Percentiles rank a stretch among this genome's conserved stretches.
Evolutionary conservation across 2,797 vertebrate species (phyloP).

Genomic region (Chaunax sp.): DNA sequence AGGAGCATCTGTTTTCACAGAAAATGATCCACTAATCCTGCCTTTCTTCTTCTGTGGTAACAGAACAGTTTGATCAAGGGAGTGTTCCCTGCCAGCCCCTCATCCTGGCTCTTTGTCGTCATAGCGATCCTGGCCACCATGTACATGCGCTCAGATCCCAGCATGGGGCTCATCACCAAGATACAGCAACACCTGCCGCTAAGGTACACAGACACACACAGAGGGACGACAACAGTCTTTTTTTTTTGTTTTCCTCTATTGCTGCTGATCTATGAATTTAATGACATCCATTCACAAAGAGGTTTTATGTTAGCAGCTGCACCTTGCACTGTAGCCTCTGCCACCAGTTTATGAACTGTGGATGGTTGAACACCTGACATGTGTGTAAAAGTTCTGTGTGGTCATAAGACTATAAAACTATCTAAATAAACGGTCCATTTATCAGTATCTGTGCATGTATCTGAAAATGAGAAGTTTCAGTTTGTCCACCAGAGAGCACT

Average conservation of each 20-base stretch:
- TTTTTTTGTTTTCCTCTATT: not conserved
- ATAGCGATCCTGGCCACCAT: slow-evolving; percentile 87
- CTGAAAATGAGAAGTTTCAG: no score
- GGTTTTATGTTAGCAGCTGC: not conserved
- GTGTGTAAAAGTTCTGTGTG: no score
- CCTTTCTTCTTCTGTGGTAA: slow-evolving; percentile 40
- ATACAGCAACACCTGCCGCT: slow-evolving; percentile 88
- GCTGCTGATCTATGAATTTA: not conserved
- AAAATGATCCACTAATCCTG: not conserved
- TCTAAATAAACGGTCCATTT: no score
- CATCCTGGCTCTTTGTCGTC: slow-evolving; percentile 90
- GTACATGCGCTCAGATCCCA: slow-evolving; percentile 88
- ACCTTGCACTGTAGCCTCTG: not conserved
- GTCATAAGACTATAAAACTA: no score
- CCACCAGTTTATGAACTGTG: no score
- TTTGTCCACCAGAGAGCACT: no score
- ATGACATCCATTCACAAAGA: not conserved
- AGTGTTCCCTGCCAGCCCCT: slow-evolving; percentile 87
- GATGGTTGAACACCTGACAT: no score
- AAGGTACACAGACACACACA: slow-evolving; percentile 72
- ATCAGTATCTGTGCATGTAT: no score
- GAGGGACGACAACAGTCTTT: no score
- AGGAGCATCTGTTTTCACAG: not conserved
- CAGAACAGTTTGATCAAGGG: slow-evolving; percentile 88
- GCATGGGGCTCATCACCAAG: slow-evolving; percentile 88